These are phyloP conservation scores for Okapia johnstoni DNA, from an alignment of 2,113 vertebrate species.

Conservation along the genomic window DNA sequence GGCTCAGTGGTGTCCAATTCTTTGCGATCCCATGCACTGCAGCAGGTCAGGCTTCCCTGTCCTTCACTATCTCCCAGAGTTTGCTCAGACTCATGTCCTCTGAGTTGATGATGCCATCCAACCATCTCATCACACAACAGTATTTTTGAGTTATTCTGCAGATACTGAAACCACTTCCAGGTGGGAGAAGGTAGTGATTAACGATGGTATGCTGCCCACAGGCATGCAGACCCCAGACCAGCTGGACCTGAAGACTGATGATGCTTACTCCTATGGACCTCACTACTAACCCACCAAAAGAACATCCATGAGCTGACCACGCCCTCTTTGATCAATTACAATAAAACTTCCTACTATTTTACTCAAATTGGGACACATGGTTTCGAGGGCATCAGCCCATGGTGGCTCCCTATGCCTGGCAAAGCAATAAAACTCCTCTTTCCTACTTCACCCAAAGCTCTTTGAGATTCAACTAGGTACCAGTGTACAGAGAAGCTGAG, in stretches of 20 bases:
- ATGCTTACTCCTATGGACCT: neutral
- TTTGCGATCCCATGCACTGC: neutral
- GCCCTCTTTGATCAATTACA: neutral
- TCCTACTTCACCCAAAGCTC: neutral
- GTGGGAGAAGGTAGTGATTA: neutral
- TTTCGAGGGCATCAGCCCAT: fast-evolving
- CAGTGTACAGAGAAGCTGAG: neutral
- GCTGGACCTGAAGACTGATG: neutral
- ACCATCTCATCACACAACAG: neutral
- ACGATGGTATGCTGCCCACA: neutral
- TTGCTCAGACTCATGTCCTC: neutral
- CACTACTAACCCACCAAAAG: neutral
- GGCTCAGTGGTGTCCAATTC: neutral
- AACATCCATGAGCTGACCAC: neutral
- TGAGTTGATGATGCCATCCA: neutral
- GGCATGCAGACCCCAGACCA: neutral
- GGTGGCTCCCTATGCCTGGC: neutral
- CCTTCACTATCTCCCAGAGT: neutral
- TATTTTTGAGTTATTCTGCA: neutral
- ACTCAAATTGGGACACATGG: neutral
- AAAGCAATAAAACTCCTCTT: neutral
- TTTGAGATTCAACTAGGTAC: neutral
- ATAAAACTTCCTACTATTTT: neutral
- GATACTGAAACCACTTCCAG: neutral
- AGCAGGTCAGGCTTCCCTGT: neutral